Conservation (phyloP, 2,888 invertebrate genomes). For the Meloe dianella region DNA sequence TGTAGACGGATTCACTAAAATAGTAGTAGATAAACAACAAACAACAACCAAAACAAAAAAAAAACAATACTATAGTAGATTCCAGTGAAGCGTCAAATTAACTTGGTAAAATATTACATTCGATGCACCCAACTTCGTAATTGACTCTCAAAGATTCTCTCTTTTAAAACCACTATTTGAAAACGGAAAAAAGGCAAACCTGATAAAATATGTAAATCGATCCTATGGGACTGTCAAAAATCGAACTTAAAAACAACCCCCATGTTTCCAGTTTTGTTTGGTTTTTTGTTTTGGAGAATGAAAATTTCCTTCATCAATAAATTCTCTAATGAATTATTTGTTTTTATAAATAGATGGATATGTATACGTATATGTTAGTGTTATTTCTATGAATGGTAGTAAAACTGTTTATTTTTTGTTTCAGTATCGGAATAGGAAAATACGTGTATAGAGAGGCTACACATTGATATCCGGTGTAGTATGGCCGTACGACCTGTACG, state of each 20-base stretch:
- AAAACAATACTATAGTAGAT: conserved; percentile 47
- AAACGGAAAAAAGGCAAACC: conserved; percentile 33
- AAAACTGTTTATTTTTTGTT: conserved; percentile 12
- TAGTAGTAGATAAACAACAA: conserved; percentile 27
- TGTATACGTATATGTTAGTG: not conserved
- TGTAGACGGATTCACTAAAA: conserved; percentile 24
- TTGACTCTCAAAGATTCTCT: conserved; percentile 40
- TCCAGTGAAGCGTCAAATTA: conserved; percentile 56
- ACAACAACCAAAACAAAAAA: conserved; percentile 22
- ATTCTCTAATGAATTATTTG: not conserved
- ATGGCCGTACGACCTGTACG: conserved; percentile 47
- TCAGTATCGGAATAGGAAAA: conserved; percentile 10
- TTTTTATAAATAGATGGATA: conserved; percentile 2
- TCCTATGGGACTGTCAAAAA: conserved; percentile 27
- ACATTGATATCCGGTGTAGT: conserved; percentile 44
- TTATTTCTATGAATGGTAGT: conserved; percentile 9
- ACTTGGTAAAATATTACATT: conserved; percentile 53
- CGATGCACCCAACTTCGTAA: conserved; percentile 43
- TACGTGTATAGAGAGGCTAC: conserved; percentile 13
- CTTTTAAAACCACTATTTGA: conserved; percentile 29
- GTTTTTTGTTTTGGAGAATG: not conserved
- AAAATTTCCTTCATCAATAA: not conserved
- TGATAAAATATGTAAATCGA: conserved; percentile 40
- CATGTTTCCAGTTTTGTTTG: not conserved
- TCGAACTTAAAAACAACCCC: not conserved